phyloP scores from a whole-genome alignment of 2,888 invertebrate species.

The Zaprionus obscuricornis region DNA sequence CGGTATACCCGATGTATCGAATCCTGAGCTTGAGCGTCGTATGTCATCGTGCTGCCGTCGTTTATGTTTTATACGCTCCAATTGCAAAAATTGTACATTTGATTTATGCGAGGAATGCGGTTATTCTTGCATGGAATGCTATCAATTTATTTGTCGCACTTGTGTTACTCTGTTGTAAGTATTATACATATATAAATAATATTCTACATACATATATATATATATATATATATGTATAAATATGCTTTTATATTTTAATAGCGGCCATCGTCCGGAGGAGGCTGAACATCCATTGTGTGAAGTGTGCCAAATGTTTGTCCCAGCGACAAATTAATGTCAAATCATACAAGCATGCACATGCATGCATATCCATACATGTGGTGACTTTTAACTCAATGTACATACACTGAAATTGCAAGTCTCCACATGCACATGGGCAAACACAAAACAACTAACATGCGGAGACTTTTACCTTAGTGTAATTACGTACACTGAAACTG shows the following conservation, averaged over 20 bases:
- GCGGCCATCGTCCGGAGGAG: conserved; percentile 61
- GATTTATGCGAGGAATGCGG: conserved; percentile 77
- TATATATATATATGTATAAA: background rate
- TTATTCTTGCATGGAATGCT: conserved; percentile 74
- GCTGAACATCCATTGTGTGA: conserved; percentile 70
- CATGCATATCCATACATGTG: too few species aligned
- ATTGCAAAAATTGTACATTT: conserved; percentile 66
- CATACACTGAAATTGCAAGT: too few species aligned
- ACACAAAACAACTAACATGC: too few species aligned
- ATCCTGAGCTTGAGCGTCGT: conserved; percentile 48
- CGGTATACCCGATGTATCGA: conserved; percentile 42
- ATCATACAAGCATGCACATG: background rate
- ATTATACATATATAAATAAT: background rate
- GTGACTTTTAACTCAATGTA: too few species aligned
- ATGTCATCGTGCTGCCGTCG: conserved; percentile 64
- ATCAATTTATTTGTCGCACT: conserved; percentile 65
- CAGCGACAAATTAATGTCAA: conserved; percentile 1
- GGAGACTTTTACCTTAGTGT: too few species aligned
- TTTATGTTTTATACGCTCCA: conserved; percentile 54
- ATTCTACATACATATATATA: background rate
- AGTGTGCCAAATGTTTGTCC: conserved; percentile 60
- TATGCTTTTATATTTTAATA: conserved; percentile 22
- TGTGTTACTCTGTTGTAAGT: conserved; percentile 78
- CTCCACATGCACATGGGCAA: background rate
- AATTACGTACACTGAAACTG: too few species aligned